Conservation (phyloP, 2,888 invertebrate genomes). For the Cerastoderma edule region DNA sequence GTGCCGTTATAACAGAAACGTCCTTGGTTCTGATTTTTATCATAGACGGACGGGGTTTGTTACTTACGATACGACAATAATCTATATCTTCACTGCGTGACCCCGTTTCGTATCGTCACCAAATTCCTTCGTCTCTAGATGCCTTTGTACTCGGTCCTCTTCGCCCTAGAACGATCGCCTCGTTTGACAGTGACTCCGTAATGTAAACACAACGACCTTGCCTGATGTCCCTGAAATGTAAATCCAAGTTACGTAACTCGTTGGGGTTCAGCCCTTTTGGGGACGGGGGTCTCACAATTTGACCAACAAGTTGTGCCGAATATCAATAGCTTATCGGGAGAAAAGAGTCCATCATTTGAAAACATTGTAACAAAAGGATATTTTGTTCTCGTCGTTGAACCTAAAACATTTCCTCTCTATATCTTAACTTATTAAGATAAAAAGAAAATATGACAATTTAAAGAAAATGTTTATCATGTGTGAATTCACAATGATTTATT, state of each 20-base stretch:
- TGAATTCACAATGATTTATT: too few relatives aligned
- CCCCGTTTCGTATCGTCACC: not conserved
- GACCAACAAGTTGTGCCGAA: not conserved
- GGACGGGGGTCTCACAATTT: not conserved
- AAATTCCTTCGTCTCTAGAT: constrained; percentile 1
- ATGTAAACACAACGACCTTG: constrained; percentile 8
- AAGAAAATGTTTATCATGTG: too few relatives aligned
- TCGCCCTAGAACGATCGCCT: too few relatives aligned
- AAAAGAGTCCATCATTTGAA: not conserved
- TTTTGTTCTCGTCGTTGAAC: not conserved
- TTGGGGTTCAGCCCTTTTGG: too few relatives aligned
- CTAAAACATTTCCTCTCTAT: not conserved
- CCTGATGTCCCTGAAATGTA: constrained; percentile 11
- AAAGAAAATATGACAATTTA: not conserved
- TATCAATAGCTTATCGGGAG: not conserved
- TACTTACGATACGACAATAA: constrained; percentile 21
- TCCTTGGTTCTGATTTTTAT: constrained; percentile 16
- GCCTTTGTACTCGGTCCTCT: not conserved
- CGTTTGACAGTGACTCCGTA: constrained; percentile 10
- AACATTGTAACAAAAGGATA: not conserved
- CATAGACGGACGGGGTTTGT: constrained; percentile 14
- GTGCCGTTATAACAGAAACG: not conserved
- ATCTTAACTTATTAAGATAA: not conserved
- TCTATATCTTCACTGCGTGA: constrained; percentile 8
- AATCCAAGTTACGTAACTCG: not conserved